A percentile compares a stretch with the other conserved stretches of the same genome.
Evolutionary conservation across 2,113 vertebrate genomes (phyloP).

Genomic region (Isichthys henryi): DNA sequence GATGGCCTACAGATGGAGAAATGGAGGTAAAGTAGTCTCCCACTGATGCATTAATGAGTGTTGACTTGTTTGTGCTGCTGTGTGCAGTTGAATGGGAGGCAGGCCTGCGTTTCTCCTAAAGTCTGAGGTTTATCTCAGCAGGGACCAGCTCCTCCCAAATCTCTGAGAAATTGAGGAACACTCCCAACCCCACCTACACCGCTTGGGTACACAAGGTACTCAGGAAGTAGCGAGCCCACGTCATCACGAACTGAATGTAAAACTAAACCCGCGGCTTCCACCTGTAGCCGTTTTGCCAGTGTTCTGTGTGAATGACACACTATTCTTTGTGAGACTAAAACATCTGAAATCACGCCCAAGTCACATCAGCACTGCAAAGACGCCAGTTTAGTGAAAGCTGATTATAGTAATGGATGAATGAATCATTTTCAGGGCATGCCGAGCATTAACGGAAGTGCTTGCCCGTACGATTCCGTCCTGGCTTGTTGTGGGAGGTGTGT

Average conservation of each 20-base stretch:
- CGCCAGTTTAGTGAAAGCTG: neutral
- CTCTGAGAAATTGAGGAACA: neutral
- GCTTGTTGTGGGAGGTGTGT: neutral
- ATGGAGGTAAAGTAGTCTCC: neutral
- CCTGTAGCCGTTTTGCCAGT: neutral
- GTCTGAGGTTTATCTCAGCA: neutral
- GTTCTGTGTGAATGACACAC: neutral
- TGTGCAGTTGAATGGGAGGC: neutral
- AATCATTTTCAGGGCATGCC: neutral
- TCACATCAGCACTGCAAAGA: neutral
- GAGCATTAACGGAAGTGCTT: neutral
- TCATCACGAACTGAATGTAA: neutral
- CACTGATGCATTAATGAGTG: conserved; percentile 12
- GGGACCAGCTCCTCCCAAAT: neutral
- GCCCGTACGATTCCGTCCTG: neutral
- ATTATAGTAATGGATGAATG: neutral
- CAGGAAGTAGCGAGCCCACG: neutral
- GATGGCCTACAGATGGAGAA: neutral
- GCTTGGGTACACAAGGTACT: neutral
- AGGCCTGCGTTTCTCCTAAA: neutral
- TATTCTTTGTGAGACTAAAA: neutral
- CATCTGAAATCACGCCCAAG: neutral
- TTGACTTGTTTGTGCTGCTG: neutral
- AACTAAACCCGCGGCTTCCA: neutral
- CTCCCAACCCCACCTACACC: neutral